Evolutionary conservation across 2,888 invertebrate genomes (phyloP).

Genomic region (Agrilus cyanescens): DNA sequence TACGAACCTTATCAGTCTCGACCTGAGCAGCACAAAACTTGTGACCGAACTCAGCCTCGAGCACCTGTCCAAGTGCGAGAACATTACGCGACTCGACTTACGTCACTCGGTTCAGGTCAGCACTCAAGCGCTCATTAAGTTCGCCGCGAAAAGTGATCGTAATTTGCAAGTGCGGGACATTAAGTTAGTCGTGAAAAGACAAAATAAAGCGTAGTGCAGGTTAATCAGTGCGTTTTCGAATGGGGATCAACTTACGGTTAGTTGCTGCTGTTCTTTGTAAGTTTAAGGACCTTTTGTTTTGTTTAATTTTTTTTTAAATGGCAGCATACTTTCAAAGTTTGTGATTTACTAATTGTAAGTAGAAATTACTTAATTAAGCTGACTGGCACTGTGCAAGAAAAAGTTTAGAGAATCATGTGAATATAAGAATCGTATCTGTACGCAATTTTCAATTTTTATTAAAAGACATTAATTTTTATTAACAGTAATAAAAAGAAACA

Average conservation of each 20-base stretch:
- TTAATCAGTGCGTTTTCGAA: background rate
- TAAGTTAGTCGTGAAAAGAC: conserved; percentile 55
- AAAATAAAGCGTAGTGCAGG: conserved; percentile 6
- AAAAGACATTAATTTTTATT: too few species aligned
- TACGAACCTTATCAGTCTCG: conserved; percentile 57
- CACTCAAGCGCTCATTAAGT: conserved; percentile 71
- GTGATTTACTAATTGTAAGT: too few species aligned
- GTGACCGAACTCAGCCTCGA: conserved; percentile 75
- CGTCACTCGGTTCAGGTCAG: conserved; percentile 71
- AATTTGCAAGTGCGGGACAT: conserved; percentile 70
- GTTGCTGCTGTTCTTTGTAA: too few species aligned
- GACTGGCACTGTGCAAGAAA: too few species aligned
- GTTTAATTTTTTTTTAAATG: too few species aligned
- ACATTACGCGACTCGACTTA: conserved; percentile 60
- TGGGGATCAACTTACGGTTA: background rate
- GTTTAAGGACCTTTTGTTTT: too few species aligned
- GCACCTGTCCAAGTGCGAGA: conserved; percentile 65
- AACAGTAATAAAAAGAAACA: too few species aligned
- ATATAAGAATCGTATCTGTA: too few species aligned
- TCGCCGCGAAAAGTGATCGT: conserved; percentile 69
- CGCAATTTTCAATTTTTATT: too few species aligned
- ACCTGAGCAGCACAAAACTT: conserved; percentile 70
- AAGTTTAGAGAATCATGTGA: too few species aligned
- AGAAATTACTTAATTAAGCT: too few species aligned
- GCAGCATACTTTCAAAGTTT: too few species aligned